Conservation (phyloP, 2,797 vertebrate genomes). For the Rhabdomys pumilio region DNA sequence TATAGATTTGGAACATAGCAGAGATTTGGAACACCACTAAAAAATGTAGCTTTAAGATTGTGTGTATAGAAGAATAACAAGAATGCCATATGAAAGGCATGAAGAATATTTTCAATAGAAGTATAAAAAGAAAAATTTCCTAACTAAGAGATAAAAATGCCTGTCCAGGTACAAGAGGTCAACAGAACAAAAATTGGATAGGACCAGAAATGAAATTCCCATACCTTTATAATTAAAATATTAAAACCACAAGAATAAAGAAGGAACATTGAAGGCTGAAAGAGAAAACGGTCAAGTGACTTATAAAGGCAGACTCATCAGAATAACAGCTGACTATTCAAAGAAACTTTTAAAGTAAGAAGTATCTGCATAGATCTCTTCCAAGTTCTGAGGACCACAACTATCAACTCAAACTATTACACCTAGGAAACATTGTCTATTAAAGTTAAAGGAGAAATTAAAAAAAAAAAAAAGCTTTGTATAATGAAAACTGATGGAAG, state of each 20-base stretch:
- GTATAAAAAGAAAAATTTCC: not conserved
- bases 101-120: not conserved
- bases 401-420: not conserved
- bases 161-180: not conserved
- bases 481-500: not conserved
- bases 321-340: not conserved
- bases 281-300: too few relatives aligned
- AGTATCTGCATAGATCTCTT: not conserved
- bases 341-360: not conserved
- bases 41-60: not conserved
- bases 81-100: not conserved
- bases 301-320: not conserved
- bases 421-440: not conserved
- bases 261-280: not conserved
- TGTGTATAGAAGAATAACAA: not conserved
- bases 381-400: not conserved
- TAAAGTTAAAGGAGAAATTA: not conserved
- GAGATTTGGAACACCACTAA: not conserved
- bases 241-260: not conserved
- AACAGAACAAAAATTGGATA: not conserved
- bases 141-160: not conserved
- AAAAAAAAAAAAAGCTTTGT: not conserved
- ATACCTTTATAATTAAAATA: not conserved
- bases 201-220: not conserved
- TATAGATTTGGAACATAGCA: not conserved